phyloP scores from a whole-genome alignment of 2,113 vertebrate species.

The Lontra canadensis region DNA sequence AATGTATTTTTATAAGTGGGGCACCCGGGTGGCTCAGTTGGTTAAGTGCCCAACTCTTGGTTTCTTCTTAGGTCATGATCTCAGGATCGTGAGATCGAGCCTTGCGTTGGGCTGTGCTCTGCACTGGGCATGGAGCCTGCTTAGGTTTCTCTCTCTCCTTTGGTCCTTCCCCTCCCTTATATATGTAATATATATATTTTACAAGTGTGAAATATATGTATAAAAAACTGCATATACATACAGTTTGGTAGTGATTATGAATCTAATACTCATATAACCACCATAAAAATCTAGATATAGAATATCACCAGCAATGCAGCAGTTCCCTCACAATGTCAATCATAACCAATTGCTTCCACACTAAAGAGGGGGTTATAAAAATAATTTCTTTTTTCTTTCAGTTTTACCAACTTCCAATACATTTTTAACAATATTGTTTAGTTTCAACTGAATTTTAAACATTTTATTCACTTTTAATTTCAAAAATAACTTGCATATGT shows the following conservation, averaged over 20 bases:
- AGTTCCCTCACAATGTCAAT: not conserved
- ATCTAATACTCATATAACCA: not conserved
- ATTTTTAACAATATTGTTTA: not conserved
- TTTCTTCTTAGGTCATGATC: no score
- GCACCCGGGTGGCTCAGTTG: no score
- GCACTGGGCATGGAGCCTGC: no score
- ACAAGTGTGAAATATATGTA: not conserved
- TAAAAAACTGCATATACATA: not conserved
- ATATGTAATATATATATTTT: not conserved
- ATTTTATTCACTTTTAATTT: not conserved
- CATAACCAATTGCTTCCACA: not conserved
- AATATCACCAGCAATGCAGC: not conserved
- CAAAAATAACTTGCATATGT: not conserved
- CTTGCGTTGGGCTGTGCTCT: no score
- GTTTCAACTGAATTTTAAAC: not conserved
- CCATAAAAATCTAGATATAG: not conserved
- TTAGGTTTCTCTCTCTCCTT: not conserved
- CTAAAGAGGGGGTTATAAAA: not conserved
- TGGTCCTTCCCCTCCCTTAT: not conserved
- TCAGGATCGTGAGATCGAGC: no score
- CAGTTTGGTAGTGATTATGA: not conserved
- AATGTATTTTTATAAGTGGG: not conserved
- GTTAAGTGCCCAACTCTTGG: no score
- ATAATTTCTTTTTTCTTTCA: not conserved
- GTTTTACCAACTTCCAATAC: not conserved